A percentile compares a stretch with the other conserved stretches of the same genome.
These are phyloP conservation scores for Meriones psammophilus DNA, from an alignment of 2,797 vertebrate genomes.

Conservation along the genomic window DNA sequence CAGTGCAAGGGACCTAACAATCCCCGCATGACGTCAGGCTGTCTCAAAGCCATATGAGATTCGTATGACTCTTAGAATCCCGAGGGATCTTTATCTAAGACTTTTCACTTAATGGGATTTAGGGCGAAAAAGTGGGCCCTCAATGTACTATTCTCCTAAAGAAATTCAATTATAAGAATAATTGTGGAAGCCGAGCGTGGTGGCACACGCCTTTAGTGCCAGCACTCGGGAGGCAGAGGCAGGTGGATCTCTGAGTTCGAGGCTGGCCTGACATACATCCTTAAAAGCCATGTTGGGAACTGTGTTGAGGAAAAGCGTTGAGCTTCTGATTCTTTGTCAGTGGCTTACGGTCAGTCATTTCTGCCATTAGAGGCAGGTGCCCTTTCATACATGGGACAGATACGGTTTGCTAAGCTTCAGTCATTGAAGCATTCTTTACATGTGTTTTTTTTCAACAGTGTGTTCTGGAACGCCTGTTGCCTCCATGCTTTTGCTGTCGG, in stretches of 20 bases:
- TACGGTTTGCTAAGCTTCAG: not conserved
- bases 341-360: not conserved
- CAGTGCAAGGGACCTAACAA: not conserved
- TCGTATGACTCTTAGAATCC: conserved; percentile 1
- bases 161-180: not conserved
- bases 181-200: not conserved
- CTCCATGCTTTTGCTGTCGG: not conserved
- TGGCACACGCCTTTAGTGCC: not conserved
- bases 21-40: not conserved
- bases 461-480: not conserved
- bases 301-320: too few species aligned
- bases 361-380: not conserved
- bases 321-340: not conserved
- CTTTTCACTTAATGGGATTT: not conserved
- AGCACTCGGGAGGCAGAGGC: not conserved
- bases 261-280: not conserved
- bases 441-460: not conserved
- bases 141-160: not conserved
- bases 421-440: too few species aligned
- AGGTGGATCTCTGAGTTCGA: not conserved
- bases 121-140: not conserved
- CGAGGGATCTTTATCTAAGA: conserved; percentile 3
- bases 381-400: not conserved
- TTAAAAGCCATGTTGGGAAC: not conserved
- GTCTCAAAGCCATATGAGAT: not conserved